These are phyloP conservation scores for Phortica okadai DNA, from an alignment of 2,888 invertebrate species.

Conservation along the genomic window DNA sequence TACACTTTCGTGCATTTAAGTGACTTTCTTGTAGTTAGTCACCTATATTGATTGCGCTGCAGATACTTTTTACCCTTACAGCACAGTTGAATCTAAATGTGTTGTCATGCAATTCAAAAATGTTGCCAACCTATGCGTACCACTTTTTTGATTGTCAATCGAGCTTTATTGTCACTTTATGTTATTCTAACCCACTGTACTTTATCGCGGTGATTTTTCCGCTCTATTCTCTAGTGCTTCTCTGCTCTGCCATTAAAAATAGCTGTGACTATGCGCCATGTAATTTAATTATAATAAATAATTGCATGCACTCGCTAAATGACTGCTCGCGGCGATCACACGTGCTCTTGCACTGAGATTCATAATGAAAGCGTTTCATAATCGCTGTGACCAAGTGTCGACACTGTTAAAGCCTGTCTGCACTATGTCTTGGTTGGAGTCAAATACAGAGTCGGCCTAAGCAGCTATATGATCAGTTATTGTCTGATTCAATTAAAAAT, in stretches of 20 bases:
- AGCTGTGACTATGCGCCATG: conserved; percentile 42
- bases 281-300: conserved; percentile 14
- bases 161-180: conserved; percentile 16
- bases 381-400: background rate
- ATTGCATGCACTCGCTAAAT: conserved; percentile 12
- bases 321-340: background rate
- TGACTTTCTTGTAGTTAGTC: background rate
- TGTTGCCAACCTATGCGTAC: background rate
- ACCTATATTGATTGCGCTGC: background rate
- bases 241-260: conserved; percentile 45
- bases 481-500: no score
- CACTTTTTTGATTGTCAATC: background rate
- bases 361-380: background rate
- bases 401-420: background rate
- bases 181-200: conserved; percentile 39
- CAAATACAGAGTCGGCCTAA: no score
- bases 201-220: conserved; percentile 43
- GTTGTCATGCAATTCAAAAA: background rate
- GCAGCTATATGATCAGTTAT: no score
- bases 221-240: conserved; percentile 10
- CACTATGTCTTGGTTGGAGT: no score
- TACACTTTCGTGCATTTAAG: background rate
- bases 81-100: background rate
- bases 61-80: background rate
- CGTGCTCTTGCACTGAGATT: background rate